phyloP scores from a whole-genome alignment of 2,797 vertebrate genomes.

The Ctenochaetus hawaiiensis region DNA sequence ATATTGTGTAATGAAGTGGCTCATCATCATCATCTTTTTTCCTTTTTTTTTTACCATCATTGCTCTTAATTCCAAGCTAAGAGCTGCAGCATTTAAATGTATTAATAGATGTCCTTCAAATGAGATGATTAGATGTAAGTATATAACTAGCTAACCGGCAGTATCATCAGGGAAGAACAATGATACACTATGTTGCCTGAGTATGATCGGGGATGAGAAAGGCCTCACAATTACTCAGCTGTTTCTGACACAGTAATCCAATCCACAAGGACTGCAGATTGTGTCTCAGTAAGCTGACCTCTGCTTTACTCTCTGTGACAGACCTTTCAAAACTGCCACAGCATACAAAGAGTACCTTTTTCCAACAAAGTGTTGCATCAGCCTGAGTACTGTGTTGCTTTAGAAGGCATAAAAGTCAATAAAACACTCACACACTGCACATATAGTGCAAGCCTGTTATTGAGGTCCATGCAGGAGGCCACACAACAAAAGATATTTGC shows the following conservation, averaged over 20 bases:
- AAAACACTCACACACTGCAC: slow-evolving; percentile 41
- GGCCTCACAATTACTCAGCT: slow-evolving; percentile 56
- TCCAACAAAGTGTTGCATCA: slow-evolving; percentile 60
- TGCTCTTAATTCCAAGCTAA: slow-evolving; percentile 44
- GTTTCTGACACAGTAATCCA: slow-evolving; percentile 51
- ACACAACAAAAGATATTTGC: slow-evolving; percentile 57
- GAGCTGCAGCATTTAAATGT: slow-evolving; percentile 61
- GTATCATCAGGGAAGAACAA: slow-evolving; percentile 64
- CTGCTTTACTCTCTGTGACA: slow-evolving; percentile 49
- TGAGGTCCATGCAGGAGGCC: slow-evolving; percentile 71
- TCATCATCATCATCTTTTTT: too few relatives aligned
- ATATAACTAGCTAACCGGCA: slow-evolving; percentile 46
- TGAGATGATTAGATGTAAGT: slow-evolving; percentile 46
- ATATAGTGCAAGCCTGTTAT: slow-evolving; percentile 67
- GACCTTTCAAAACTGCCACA: slow-evolving; percentile 51
- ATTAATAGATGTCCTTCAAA: slow-evolving; percentile 65
- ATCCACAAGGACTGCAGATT: slow-evolving; percentile 29
- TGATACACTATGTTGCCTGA: slow-evolving; percentile 55
- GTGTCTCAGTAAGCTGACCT: slow-evolving; percentile 64
- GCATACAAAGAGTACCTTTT: slow-evolving; percentile 67
- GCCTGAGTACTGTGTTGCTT: slow-evolving; percentile 45
- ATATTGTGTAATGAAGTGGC: too few relatives aligned
- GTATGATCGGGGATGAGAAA: slow-evolving; percentile 42
- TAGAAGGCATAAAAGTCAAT: slow-evolving; percentile 56
- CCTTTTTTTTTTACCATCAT: neutral